Percentiles rank a stretch among this genome's conserved stretches.
Evolutionary conservation across 2,113 vertebrate genomes (phyloP).

Genomic region (Athene noctua): DNA sequence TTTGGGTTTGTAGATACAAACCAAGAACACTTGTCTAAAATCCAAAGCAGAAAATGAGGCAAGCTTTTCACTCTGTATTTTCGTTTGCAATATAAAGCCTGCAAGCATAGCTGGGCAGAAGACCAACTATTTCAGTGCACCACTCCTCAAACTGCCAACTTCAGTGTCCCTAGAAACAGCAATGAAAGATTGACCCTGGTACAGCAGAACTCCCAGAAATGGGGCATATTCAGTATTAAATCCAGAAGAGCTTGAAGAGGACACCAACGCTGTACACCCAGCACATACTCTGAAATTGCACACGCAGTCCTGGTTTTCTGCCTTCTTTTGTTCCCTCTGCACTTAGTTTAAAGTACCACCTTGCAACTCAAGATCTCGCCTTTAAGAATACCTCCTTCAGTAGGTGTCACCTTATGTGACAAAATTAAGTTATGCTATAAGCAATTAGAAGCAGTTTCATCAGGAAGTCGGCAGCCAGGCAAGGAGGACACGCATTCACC

Average conservation of each 20-base stretch:
- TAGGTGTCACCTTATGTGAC: neutral
- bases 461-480: neutral
- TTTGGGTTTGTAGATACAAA: neutral
- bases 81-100: neutral
- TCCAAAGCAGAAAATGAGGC: neutral
- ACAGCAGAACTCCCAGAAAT: neutral
- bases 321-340: neutral
- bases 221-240: neutral
- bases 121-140: neutral
- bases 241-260: neutral
- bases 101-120: neutral
- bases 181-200: neutral
- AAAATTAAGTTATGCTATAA: neutral
- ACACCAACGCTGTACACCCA: neutral
- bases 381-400: neutral
- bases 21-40: neutral
- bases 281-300: neutral
- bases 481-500: neutral
- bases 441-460: neutral
- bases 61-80: neutral
- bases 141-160: neutral
- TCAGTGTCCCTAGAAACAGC: neutral
- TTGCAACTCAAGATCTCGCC: neutral
- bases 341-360: neutral
- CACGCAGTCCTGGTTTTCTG: neutral